phyloP scores from a whole-genome alignment of 2,113 vertebrate species.

The Catharus fuscescens region DNA sequence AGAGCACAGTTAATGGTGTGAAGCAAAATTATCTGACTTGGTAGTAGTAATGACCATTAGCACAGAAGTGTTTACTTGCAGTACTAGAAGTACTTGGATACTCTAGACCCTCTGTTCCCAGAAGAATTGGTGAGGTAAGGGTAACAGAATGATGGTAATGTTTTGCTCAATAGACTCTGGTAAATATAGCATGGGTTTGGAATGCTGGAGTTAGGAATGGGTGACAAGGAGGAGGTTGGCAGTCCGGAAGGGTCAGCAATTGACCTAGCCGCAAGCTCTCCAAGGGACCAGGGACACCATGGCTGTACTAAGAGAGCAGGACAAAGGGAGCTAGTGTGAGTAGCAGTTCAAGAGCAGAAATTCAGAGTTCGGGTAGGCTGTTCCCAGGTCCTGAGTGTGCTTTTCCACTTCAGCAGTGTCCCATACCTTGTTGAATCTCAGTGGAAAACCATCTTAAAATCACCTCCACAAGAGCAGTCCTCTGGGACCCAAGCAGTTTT shows the following conservation, averaged over 20 bases:
- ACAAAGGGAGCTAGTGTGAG: background rate
- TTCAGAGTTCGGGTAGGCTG: background rate
- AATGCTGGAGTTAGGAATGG: background rate
- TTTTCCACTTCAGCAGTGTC: background rate
- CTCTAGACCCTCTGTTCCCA: background rate
- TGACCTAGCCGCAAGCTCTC: background rate
- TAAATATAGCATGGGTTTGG: background rate
- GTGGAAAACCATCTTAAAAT: background rate
- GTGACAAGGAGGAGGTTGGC: background rate
- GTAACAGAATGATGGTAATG: background rate
- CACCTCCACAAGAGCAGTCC: background rate
- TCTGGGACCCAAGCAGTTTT: background rate
- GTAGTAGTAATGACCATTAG: background rate
- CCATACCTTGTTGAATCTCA: background rate
- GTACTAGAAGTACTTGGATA: background rate
- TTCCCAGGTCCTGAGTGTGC: background rate
- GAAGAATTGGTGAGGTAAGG: background rate
- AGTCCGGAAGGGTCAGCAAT: background rate
- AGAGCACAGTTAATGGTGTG: background rate
- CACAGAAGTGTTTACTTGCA: background rate
- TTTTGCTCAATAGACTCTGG: background rate
- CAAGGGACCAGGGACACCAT: fast-evolving
- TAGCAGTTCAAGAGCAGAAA: background rate
- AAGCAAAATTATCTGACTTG: background rate
- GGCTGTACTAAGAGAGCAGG: background rate